Conservation (phyloP, 2,113 vertebrate genomes). For the Chinchilla lanigera region DNA sequence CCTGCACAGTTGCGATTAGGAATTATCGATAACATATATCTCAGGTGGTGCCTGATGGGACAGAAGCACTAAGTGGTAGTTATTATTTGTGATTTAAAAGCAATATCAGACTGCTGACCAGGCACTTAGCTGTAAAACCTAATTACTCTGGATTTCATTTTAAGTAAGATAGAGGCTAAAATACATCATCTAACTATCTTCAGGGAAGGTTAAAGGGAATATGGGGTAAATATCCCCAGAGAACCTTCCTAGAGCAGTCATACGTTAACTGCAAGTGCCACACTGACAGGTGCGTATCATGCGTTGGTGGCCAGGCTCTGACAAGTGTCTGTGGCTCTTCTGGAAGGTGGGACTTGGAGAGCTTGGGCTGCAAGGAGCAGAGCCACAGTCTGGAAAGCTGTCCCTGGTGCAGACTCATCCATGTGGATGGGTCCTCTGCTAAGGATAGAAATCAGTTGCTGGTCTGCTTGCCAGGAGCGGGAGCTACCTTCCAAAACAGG, state of each 20-base stretch:
- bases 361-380: background rate
- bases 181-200: background rate
- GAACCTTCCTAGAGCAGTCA: background rate
- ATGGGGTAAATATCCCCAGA: background rate
- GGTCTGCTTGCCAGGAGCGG: background rate
- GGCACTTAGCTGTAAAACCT: slow-evolving; percentile 18
- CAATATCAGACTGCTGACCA: slow-evolving; percentile 11
- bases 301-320: background rate
- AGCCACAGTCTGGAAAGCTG: background rate
- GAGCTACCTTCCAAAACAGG: background rate
- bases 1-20: background rate
- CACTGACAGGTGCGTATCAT: background rate
- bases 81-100: background rate
- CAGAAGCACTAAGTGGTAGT: background rate
- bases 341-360: background rate
- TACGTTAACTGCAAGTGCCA: background rate
- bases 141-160: slow-evolving; percentile 43
- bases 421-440: background rate
- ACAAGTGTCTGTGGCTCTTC: background rate
- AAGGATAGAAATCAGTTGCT: background rate
- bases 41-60: background rate
- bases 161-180: slow-evolving; percentile 1
- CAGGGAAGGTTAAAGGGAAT: background rate
- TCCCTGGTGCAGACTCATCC: background rate
- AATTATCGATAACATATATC: background rate